A percentile compares a stretch with the other conserved stretches of the same genome.
Conservation (phyloP, 2,888 invertebrate genomes). For the Heliconius sara region DNA sequence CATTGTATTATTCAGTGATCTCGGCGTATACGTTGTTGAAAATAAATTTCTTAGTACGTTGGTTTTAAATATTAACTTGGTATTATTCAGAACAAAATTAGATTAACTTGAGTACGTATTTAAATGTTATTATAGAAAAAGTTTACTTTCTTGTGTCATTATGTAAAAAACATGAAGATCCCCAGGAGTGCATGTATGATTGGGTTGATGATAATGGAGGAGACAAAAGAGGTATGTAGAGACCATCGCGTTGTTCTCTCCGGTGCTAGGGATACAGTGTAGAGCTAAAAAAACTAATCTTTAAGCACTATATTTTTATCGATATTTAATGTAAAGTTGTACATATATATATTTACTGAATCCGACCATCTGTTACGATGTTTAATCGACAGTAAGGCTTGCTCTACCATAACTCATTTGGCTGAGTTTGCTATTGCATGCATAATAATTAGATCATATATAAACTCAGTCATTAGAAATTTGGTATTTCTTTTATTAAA, state of each 20-base stretch:
- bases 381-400: slow-evolving; percentile 14
- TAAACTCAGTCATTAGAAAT: neutral
- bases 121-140: neutral
- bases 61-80: neutral
- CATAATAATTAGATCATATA: neutral
- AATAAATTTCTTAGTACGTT: neutral
- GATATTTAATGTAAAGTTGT: neutral
- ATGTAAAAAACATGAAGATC: no score
- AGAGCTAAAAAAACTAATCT: no score
- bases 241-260: no score
- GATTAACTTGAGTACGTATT: neutral
- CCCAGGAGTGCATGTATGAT: no score
- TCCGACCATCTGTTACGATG: slow-evolving; percentile 14
- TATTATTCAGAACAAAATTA: neutral
- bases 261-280: no score
- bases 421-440: neutral
- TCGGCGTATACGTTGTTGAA: neutral
- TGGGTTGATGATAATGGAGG: no score
- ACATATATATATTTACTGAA: neutral
- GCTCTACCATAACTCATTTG: slow-evolving; percentile 4
- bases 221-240: no score
- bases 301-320: neutral
- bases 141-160: no score
- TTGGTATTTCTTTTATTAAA: neutral
- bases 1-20: neutral